Conservation (phyloP, 2,797 vertebrate species). For the Emydoidea blandingii region DNA sequence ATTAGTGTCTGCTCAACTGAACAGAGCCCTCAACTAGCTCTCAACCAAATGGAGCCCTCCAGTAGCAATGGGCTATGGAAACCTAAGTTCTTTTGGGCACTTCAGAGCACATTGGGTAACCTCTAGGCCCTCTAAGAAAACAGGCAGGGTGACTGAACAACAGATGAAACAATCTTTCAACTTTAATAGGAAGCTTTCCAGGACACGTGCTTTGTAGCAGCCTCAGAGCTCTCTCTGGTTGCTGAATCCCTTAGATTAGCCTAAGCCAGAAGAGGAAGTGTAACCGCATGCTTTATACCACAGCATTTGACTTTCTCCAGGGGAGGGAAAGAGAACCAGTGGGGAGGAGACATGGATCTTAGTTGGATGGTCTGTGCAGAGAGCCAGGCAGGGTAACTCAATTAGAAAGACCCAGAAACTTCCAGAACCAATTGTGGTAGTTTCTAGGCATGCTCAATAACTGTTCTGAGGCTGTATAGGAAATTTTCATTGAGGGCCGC, state of each 20-base stretch:
- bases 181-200: neutral
- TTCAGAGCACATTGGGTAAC: neutral
- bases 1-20: neutral
- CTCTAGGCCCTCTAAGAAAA: neutral
- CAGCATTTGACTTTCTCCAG: neutral
- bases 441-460: neutral
- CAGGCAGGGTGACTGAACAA: neutral
- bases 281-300: neutral
- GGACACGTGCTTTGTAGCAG: neutral
- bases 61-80: neutral
- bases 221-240: neutral
- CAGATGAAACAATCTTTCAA: neutral
- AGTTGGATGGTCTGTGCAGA: neutral
- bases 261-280: neutral
- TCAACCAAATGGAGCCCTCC: rapidly evolving
- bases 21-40: rapidly evolving
- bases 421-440: neutral
- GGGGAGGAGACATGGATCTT: neutral
- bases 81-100: neutral
- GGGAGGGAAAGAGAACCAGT: neutral
- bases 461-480: neutral
- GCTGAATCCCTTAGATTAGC: neutral
- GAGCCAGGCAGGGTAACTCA: neutral
- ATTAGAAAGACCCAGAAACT: neutral
- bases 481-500: neutral